phyloP scores from a whole-genome alignment of 1,140 invertebrate genomes.

The Watersipora subatra region DNA sequence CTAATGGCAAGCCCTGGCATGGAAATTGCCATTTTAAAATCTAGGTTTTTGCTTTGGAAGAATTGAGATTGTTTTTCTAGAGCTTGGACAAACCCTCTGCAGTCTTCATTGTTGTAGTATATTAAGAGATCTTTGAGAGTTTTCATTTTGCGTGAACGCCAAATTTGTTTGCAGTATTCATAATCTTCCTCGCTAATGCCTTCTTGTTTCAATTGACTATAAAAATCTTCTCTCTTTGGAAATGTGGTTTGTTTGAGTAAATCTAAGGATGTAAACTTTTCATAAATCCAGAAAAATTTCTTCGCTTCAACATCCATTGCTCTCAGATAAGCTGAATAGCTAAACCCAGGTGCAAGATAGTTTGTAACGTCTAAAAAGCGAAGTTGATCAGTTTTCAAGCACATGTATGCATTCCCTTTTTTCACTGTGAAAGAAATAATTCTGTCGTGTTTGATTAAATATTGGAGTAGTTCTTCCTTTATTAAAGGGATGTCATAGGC shows the following conservation, averaged over 20 bases:
- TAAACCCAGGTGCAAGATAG: constrained; percentile 14
- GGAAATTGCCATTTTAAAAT: constrained; percentile 14
- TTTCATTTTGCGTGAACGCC: constrained; percentile 12
- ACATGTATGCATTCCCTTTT: constrained; percentile 12
- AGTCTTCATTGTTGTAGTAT: constrained; percentile 16
- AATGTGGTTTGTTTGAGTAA: constrained; percentile 7
- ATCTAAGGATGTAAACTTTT: constrained; percentile 10
- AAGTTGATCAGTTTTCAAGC: constrained; percentile 9
- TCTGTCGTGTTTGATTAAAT: no score
- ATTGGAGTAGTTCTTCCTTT: no score
- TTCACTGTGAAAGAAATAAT: no score
- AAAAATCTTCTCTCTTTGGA: constrained; percentile 10
- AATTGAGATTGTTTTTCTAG: constrained; percentile 9
- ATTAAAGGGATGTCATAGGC: no score
- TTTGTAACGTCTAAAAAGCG: constrained; percentile 14
- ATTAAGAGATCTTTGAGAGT: constrained; percentile 12
- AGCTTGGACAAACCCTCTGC: constrained; percentile 12
- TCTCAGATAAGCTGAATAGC: constrained; percentile 13
- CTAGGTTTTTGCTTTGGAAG: constrained; percentile 11
- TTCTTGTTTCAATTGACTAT: constrained; percentile 7
- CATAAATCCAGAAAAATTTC: constrained; percentile 17
- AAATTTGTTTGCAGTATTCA: constrained; percentile 9
- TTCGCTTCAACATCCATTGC: constrained; percentile 12
- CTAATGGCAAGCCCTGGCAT: constrained; percentile 13
- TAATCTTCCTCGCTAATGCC: constrained; percentile 13